A percentile compares a stretch with the other conserved stretches of the same genome.
Conservation (phyloP, 2,888 invertebrate species). For the Harmothoe impar region DNA sequence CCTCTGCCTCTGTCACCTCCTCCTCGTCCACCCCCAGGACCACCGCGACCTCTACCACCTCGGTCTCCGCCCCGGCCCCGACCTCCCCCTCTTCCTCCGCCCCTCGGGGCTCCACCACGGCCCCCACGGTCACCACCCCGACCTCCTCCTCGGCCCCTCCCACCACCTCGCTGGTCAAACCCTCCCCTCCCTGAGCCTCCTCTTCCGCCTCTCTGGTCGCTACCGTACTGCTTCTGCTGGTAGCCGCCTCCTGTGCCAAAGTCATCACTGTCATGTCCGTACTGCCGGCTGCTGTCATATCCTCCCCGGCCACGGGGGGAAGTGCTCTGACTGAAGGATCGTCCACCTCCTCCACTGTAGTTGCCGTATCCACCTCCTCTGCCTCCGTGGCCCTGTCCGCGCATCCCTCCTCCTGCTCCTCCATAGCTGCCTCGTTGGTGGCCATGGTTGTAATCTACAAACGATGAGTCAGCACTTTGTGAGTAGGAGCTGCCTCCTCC, state of each 20-base stretch:
- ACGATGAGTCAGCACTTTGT: background rate
- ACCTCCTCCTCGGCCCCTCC: background rate
- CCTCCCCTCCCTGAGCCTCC: background rate
- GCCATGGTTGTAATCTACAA: background rate
- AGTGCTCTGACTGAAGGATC: too few relatives aligned
- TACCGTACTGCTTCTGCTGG: too few relatives aligned
- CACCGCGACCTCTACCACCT: background rate
- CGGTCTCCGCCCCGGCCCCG: background rate
- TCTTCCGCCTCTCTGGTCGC: background rate
- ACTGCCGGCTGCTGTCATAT: too few relatives aligned
- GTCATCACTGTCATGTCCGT: too few relatives aligned
- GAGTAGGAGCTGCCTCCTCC: background rate
- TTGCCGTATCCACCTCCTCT: background rate
- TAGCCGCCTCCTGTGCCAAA: too few relatives aligned
- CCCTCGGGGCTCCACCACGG: background rate
- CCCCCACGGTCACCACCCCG: background rate
- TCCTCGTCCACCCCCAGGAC: background rate
- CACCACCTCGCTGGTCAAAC: background rate
- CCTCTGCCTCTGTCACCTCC: background rate
- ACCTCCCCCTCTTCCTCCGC: background rate
- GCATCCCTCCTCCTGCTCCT: background rate
- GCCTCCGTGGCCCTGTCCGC: background rate
- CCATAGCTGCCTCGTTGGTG: background rate
- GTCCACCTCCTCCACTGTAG: background rate
- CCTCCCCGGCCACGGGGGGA: too few relatives aligned